phyloP scores from a whole-genome alignment of 2,888 invertebrate genomes.

The Aethes cnicana region DNA sequence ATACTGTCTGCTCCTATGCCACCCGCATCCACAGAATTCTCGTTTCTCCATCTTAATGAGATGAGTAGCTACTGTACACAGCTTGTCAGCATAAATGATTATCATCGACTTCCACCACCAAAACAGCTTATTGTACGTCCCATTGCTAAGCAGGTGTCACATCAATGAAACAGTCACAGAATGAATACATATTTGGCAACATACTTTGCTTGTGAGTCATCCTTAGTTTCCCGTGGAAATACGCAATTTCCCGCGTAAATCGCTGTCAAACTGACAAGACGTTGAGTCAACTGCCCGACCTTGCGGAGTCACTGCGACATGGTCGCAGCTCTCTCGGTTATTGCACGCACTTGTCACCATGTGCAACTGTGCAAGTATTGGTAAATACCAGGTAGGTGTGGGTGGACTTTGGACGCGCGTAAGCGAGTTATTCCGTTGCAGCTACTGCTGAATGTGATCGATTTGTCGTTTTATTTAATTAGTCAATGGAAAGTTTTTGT shows the following conservation, averaged over 20 bases:
- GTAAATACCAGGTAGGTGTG: conserved; percentile 27
- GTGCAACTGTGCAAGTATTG: conserved; percentile 16
- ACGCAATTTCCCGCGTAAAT: conserved; percentile 28
- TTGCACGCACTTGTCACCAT: conserved; percentile 1
- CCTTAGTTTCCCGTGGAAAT: conserved; percentile 10
- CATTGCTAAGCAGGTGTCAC: too few species aligned
- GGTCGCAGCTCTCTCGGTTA: conserved; percentile 6
- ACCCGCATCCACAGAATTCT: too few species aligned
- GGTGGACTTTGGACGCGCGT: conserved; percentile 19
- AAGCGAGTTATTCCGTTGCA: conserved; percentile 1
- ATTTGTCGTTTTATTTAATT: conserved; percentile 7
- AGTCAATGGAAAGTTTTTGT: background rate
- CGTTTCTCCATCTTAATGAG: too few species aligned
- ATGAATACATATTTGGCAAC: background rate
- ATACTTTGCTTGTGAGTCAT: conserved; percentile 11
- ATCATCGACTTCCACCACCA: too few species aligned
- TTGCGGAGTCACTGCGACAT: conserved; percentile 9
- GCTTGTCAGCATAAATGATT: too few species aligned
- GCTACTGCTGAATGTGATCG: background rate
- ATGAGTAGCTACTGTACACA: too few species aligned
- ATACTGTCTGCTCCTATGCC: too few species aligned
- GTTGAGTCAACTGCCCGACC: conserved; percentile 47
- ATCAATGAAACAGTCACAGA: background rate
- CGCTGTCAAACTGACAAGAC: conserved; percentile 18
- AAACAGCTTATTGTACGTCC: too few species aligned